Base-by-base conservation (phyloP, 2,797 vertebrate genomes). In the Poeciliopsis infans region DNA sequence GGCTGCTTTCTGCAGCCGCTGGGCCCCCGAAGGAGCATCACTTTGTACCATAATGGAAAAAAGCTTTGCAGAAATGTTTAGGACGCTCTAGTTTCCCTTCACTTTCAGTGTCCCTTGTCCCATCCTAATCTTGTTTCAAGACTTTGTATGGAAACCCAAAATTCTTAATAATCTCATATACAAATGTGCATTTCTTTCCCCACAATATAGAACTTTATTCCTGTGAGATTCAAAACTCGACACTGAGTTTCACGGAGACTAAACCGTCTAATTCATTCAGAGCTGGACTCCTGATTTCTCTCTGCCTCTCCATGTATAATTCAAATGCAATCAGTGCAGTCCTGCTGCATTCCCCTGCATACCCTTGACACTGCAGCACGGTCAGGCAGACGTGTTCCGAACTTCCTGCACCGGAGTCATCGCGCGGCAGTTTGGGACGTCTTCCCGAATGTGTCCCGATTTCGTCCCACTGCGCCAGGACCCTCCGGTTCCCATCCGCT, bases 331-430 rank as follows among this genome's bases (percentile, higher is more conserved):
- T 46, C 45, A 45, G 45, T 39, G 25, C 46, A 74, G 16, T 79
- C 79, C 45, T 81, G 81, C 84, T 85, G 89, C 81, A 86, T 84
- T 81, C 85, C 20, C 28, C 85, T 78, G 41, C 72, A 77, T 69
- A 70, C 72, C 39, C 76, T 43, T 79, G 78, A 72, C 77, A 64
- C 61, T 80, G 83, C 83, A 80, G 71, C 45, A 53, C 18, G 57
- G 45, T 16, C 45, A 41, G 45, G 16, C 45, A 41, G 20, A 57
- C 46, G 31, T n/a, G 23, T 75, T 61, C 75, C 76, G 6, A 57
- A 89, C 88, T 87, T 86, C 82, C 79, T 79, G 83, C 85, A 84
- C 82, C 79, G 23, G 75, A 86, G 79, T 86, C 77, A 20, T 78
- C 79, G 61, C 80, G 85, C 86, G 80, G 39, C 86, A 86, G 69